A percentile compares a stretch with the other conserved stretches of the same genome.
Evolutionary conservation across 1,140 invertebrate genomes (phyloP).

Genomic region (Bathynomus jamesi): DNA sequence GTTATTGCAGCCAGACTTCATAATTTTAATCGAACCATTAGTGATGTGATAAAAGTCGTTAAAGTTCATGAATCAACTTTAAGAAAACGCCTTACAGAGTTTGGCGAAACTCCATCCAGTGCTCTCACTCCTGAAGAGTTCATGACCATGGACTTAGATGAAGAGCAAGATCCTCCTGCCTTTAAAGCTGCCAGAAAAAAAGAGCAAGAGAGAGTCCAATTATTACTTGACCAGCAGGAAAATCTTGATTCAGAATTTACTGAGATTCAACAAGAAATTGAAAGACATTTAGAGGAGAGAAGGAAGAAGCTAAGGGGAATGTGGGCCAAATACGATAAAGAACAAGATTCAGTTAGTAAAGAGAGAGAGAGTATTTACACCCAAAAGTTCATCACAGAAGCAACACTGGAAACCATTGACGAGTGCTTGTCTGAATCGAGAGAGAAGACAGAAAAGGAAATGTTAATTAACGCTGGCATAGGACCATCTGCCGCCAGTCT

Average conservation of each 20-base stretch:
- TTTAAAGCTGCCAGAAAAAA: slow-evolving; percentile 83
- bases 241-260: slow-evolving; percentile 47
- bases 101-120: slow-evolving; percentile 88
- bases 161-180: slow-evolving; percentile 91
- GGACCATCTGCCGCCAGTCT: slow-evolving; percentile 44
- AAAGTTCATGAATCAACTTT: slow-evolving; percentile 92
- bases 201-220: slow-evolving; percentile 56
- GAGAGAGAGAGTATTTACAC: slow-evolving; percentile 23
- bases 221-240: slow-evolving; percentile 48
- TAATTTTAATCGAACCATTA: slow-evolving; percentile 76
- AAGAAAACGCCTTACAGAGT: slow-evolving; percentile 85
- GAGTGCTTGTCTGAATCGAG: slow-evolving; percentile 25
- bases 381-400: slow-evolving; percentile 30
- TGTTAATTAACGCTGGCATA: slow-evolving; percentile 15
- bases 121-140: slow-evolving; percentile 91
- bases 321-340: slow-evolving; percentile 27
- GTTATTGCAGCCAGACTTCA: slow-evolving; percentile 71
- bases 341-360: slow-evolving; percentile 7
- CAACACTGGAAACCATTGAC: slow-evolving; percentile 25
- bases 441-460: slow-evolving; percentile 16
- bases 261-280: slow-evolving; percentile 46
- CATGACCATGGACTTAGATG: slow-evolving; percentile 90
- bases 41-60: slow-evolving; percentile 88
- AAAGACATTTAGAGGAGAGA: slow-evolving; percentile 57
- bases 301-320: slow-evolving; percentile 54